Conservation (phyloP, 2,888 invertebrate genomes). For the Drosophila sordidula region DNA sequence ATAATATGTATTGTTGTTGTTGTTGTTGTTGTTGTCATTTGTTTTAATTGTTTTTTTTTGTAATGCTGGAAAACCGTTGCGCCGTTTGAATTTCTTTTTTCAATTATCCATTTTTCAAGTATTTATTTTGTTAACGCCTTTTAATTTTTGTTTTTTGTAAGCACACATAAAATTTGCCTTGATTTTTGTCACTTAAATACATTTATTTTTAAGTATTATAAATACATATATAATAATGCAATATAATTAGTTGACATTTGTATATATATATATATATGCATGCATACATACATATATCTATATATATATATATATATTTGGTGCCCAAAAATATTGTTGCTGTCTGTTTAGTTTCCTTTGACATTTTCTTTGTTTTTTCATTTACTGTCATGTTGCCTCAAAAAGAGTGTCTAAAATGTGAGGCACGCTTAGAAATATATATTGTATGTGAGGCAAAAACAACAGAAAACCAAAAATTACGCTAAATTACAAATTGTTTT, state of each 20-base stretch:
- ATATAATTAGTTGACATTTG: background rate
- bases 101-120: background rate
- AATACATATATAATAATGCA: background rate
- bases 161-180: slow-evolving; percentile 40
- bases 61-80: slow-evolving; percentile 29
- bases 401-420: slow-evolving; percentile 54
- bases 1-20: slow-evolving; percentile 57
- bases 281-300: slow-evolving; percentile 8
- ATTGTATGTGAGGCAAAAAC: slow-evolving; percentile 25
- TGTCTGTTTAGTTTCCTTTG: slow-evolving; percentile 44
- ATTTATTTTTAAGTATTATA: background rate
- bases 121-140: background rate
- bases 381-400: slow-evolving; percentile 27
- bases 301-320: slow-evolving; percentile 58
- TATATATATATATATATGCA: slow-evolving; percentile 3
- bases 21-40: slow-evolving; percentile 13
- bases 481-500: slow-evolving; percentile 41
- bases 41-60: slow-evolving; percentile 15
- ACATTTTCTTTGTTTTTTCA: slow-evolving; percentile 11
- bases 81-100: slow-evolving; percentile 1
- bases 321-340: slow-evolving; percentile 77
- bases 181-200: slow-evolving; percentile 6
- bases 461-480: slow-evolving; percentile 18
- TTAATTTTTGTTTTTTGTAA: slow-evolving; percentile 27
- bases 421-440: slow-evolving; percentile 57